phyloP scores from a whole-genome alignment of 2,797 vertebrate genomes.

The Odontamblyopus lacepedii region DNA sequence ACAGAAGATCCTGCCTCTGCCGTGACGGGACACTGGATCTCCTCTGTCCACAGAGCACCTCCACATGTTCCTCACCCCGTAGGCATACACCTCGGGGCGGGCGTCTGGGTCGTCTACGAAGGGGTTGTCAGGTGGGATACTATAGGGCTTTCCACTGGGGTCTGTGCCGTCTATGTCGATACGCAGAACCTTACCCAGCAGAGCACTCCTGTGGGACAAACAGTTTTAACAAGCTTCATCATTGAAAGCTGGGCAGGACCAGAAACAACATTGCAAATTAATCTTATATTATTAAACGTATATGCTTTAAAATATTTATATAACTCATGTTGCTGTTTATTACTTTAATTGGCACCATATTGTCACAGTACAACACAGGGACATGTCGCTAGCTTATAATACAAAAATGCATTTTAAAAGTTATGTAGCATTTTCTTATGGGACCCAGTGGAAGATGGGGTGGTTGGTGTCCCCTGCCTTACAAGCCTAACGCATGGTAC shows the following conservation, averaged over 20 bases:
- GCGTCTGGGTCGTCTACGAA: constrained; percentile 74
- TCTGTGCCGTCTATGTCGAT: constrained; percentile 77
- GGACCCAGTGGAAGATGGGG: no score
- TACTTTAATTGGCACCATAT: no score
- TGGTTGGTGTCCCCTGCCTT: no score
- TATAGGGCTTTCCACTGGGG: constrained; percentile 63
- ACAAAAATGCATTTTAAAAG: no score
- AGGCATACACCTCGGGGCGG: constrained; percentile 80
- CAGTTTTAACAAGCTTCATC: neutral
- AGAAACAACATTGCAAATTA: no score
- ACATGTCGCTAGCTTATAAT: no score
- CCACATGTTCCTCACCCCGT: constrained; percentile 88
- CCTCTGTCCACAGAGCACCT: constrained; percentile 85
- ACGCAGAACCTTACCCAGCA: constrained; percentile 86
- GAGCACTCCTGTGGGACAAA: constrained; percentile 71
- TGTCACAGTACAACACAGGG: no score
- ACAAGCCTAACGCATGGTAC: neutral
- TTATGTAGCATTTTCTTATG: no score
- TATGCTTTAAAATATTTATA: no score
- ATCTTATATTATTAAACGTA: no score
- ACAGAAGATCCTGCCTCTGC: constrained; percentile 85
- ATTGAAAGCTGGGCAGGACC: neutral
- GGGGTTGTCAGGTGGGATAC: constrained; percentile 82
- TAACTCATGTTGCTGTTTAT: no score
- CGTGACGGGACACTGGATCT: constrained; percentile 69